A percentile compares a stretch with the other conserved stretches of the same genome.
Evolutionary conservation across 2,797 vertebrate genomes (phyloP).

Genomic region (Lepus townsendii): DNA sequence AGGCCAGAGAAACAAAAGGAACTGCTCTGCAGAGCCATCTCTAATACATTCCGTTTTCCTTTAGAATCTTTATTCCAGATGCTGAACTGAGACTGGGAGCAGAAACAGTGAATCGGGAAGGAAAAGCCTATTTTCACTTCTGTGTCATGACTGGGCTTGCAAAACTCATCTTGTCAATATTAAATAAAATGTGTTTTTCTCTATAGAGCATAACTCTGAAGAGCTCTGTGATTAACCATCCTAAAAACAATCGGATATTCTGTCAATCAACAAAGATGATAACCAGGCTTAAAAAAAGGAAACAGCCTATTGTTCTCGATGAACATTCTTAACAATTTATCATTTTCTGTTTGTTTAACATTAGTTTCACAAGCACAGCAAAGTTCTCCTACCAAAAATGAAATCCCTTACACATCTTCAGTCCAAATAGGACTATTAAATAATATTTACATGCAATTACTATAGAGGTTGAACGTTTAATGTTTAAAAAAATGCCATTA

Average conservation of each 20-base stretch:
- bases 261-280: conserved; percentile 53
- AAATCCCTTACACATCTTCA: not conserved
- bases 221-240: not conserved
- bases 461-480: not conserved
- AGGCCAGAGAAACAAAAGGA: conserved; percentile 85
- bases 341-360: conserved; percentile 51
- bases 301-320: conserved; percentile 73
- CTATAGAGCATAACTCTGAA: not conserved
- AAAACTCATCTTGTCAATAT: not conserved
- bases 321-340: conserved; percentile 54
- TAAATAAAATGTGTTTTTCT: not conserved
- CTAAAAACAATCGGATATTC: conserved; percentile 41
- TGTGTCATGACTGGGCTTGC: not conserved
- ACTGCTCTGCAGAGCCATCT: conserved; percentile 55
- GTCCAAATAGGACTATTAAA: not conserved
- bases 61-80: conserved; percentile 57
- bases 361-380: conserved; percentile 17
- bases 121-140: not conserved
- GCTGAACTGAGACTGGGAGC: not conserved
- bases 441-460: not conserved
- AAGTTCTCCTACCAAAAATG: not conserved
- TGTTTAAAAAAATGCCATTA: not conserved
- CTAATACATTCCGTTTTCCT: conserved; percentile 44
- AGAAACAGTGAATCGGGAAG: not conserved
- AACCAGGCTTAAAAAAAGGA: conserved; percentile 66